Percentiles rank a stretch among this genome's conserved stretches.
Conservation (phyloP, 2,113 vertebrate genomes). For the Tinamus guttatus region DNA sequence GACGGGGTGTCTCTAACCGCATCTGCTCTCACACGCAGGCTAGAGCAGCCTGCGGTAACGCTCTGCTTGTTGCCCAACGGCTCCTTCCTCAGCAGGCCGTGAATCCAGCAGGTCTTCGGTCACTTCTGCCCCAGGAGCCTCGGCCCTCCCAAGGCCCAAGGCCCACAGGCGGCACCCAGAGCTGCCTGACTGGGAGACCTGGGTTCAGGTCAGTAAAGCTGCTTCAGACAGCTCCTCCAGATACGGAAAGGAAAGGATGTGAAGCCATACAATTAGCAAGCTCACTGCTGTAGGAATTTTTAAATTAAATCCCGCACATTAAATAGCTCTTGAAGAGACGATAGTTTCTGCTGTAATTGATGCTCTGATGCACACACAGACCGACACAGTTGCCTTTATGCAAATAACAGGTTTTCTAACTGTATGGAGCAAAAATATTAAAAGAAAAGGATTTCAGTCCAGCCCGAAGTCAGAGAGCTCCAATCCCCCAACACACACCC, state of each 20-base stretch:
- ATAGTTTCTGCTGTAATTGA: neutral
- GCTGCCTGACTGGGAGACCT: neutral
- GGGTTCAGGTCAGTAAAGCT: neutral
- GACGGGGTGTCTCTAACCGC: too few species aligned
- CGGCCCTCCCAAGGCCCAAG: fast-evolving
- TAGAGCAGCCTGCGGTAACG: too few species aligned
- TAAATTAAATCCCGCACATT: neutral
- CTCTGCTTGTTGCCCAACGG: too few species aligned
- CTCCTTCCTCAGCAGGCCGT: fast-evolving
- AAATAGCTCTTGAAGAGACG: neutral
- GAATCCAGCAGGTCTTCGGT: fast-evolving
- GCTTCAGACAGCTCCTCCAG: neutral
- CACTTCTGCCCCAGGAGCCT: fast-evolving
- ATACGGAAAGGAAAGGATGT: neutral
- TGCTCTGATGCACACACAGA: neutral
- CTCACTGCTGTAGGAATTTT: neutral
- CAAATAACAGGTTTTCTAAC: neutral
- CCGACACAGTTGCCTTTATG: neutral
- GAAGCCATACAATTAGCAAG: neutral
- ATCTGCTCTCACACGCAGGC: too few species aligned
- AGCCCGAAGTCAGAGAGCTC: neutral
- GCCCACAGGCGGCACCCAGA: neutral
- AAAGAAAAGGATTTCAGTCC: neutral
- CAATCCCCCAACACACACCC: too few species aligned
- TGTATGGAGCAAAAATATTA: neutral